These are phyloP conservation scores for Drosophila baimaii DNA, from an alignment of 1,140 invertebrate genomes.

Conservation along the genomic window DNA sequence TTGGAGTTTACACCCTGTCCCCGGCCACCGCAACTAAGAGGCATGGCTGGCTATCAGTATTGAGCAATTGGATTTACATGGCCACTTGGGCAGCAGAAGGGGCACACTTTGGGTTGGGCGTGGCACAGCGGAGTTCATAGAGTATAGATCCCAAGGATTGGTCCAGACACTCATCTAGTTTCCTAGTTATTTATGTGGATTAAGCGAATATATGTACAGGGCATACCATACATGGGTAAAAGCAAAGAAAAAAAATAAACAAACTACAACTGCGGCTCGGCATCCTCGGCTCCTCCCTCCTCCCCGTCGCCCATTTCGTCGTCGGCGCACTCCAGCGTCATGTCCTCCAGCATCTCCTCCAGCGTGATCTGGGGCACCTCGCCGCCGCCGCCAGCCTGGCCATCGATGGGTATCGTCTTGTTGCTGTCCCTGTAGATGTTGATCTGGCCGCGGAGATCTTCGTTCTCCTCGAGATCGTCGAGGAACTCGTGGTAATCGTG, in stretches of 20 bases:
- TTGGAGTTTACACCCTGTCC: background rate
- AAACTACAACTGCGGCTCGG: constrained; percentile 57
- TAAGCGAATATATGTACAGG: constrained; percentile 42
- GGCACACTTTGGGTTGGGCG: no score
- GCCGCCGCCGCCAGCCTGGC: constrained; percentile 87
- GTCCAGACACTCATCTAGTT: constrained; percentile 14
- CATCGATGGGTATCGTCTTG: constrained; percentile 89
- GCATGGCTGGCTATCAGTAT: constrained; percentile 18
- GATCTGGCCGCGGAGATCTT: constrained; percentile 93
- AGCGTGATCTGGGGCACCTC: constrained; percentile 93
- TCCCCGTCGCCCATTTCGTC: constrained; percentile 87
- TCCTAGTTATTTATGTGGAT: constrained; percentile 38
- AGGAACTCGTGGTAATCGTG: constrained; percentile 96
- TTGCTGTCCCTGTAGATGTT: constrained; percentile 95
- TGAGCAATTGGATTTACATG: background rate
- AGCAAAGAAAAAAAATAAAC: constrained; percentile 24
- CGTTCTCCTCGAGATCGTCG: constrained; percentile 98
- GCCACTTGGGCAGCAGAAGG: background rate
- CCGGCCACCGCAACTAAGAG: no score
- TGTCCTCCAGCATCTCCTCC: constrained; percentile 98
- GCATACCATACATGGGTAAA: constrained; percentile 33
- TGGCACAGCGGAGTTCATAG: background rate
- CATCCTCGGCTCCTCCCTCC: constrained; percentile 19
- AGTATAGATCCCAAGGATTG: background rate
- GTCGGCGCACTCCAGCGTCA: constrained; percentile 89